Evolutionary conservation across 2,113 vertebrate genomes (phyloP), one percentile per base, ranked within the genome.

Genomic region (Colius striatus): DNA sequence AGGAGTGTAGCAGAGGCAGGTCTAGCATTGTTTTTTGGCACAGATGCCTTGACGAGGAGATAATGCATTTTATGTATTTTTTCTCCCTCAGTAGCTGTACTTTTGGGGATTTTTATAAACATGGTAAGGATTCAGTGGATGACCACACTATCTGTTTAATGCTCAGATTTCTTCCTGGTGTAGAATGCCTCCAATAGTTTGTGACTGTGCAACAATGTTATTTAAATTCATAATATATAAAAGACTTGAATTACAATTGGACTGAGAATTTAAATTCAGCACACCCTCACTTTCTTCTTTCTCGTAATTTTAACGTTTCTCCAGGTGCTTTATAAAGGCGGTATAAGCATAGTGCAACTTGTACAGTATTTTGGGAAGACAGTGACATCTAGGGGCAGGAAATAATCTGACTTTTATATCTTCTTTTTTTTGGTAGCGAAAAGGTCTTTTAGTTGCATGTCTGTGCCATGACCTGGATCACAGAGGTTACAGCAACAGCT

Each of bases 381-480:
- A 32, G 54, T 67, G 90, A 72, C 58, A 72, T 43, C 92, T 71
- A 96, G 91, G 65, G 92, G 78, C 22, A 22, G n/a, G 45, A 90
- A 53, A n/a, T 32, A 6, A 73, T 66, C 25, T 81, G 50, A 58
- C 65, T 43, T 34, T 58, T 73, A 10, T 51, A 72, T 82, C 55
- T 15, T 91, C 83, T 88, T 53, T 78, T 82, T 57, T 26, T 92
- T 89, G 87, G 54, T 97, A 99, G 99, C 98, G 98, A 93, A 99
- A 99, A 96, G 99, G 99, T 67, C 98, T 99, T 95, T 97, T 99
- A 26, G 98, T 99, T 41, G 99, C 99, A 21, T 99, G 99, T 66
- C 97, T 99, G 90, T 99, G 99, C 92, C 99, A 99, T 63, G 99
- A 99, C 97, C 98, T 99, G 97, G 99, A 99, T 97, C 99, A 99